Base-by-base conservation (phyloP, 2,888 invertebrate species). In the Drosophila suboccidentalis region DNA sequence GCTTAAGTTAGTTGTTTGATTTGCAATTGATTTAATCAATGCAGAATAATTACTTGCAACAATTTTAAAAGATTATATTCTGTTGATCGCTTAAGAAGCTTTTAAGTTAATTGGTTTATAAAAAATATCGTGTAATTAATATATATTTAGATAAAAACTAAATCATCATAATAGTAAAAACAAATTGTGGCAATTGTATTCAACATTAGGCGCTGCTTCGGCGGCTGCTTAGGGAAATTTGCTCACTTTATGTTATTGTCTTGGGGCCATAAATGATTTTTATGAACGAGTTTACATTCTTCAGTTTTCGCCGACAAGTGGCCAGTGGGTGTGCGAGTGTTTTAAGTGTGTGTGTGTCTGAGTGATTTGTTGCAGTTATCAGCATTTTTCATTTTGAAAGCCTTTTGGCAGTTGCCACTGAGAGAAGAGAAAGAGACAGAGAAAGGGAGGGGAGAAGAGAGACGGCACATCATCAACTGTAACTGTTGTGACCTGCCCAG, bases 111-210 rank as follows among this genome's bases (percentile, higher is more conserved):
- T 54, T 54, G 9, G 19, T 44, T 34, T 17, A 34, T 44, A 34
- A 44, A 55, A 9, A 19, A 34, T 19, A n/a, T 8, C 17, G n/a
- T 38, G n/a, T n/a, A 54, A 19, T 43, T 17, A 34, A 8, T 22
- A 22, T 19, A n/a, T n/a, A n/a, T n/a, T n/a, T n/a, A n/a, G n/a
- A n/a, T n/a, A n/a, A n/a, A n/a, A n/a, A n/a, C n/a, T n/a, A n/a
- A n/a, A n/a, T n/a, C n/a, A 13, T 26, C 75, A 78, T 84, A 82
- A 79, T 78, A 88, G 73, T 78, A 76, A 88, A 89, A 82, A 85
- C 75, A 89, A 89, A 89, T 85, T 83, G 88, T 78, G 55, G 85
- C 82, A 87, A 87, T 89, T 88, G 85, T 82, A 75, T 79, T 78
- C 82, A 87, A 80, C 82, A 83, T 88, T 82, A 79, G 78, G 49